Percentiles rank a stretch among this genome's conserved stretches.
phyloP scores from a whole-genome alignment of 2,888 invertebrate genomes.

The Pyrrhia umbra region DNA sequence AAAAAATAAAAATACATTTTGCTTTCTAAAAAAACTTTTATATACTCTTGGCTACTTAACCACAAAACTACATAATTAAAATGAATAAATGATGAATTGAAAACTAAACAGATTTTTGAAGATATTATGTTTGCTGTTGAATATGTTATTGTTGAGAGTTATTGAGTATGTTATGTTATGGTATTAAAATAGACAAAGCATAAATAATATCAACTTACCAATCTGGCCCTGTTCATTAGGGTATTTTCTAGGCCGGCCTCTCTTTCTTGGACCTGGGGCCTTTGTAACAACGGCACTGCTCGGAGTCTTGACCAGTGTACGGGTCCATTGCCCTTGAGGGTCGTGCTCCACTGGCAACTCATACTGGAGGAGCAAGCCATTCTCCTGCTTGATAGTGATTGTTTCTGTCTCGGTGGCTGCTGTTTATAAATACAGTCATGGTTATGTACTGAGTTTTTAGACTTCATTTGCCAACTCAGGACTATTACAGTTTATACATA shows the following conservation, averaged over 20 bases:
- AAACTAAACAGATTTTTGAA: too few species aligned
- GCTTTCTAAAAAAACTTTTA: too few species aligned
- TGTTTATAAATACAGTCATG: slow-evolving; percentile 49
- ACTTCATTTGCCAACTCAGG: too few species aligned
- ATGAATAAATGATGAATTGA: too few species aligned
- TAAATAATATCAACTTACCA: slow-evolving; percentile 66
- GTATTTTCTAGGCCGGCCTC: slow-evolving; percentile 87
- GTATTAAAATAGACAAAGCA: too few species aligned
- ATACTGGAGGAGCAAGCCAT: slow-evolving; percentile 86
- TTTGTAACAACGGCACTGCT: slow-evolving; percentile 81
- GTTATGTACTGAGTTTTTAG: not conserved
- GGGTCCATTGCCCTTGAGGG: slow-evolving; percentile 81
- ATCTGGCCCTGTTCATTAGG: slow-evolving; percentile 87
- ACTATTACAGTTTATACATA: too few species aligned
- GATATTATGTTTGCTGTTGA: too few species aligned
- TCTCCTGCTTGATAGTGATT: slow-evolving; percentile 89
- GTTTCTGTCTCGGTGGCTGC: slow-evolving; percentile 81
- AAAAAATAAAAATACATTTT: too few species aligned
- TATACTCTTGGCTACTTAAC: too few species aligned
- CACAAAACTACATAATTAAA: too few species aligned
- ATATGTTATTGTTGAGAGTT: too few species aligned
- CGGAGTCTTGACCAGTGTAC: slow-evolving; percentile 76
- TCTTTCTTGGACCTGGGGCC: slow-evolving; percentile 81
- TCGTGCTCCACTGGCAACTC: slow-evolving; percentile 88
- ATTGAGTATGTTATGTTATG: too few species aligned